Percentiles rank a stretch among this genome's conserved stretches.
phyloP scores from a whole-genome alignment of 1,140 invertebrate species.

The Nixonia krombeini region DNA sequence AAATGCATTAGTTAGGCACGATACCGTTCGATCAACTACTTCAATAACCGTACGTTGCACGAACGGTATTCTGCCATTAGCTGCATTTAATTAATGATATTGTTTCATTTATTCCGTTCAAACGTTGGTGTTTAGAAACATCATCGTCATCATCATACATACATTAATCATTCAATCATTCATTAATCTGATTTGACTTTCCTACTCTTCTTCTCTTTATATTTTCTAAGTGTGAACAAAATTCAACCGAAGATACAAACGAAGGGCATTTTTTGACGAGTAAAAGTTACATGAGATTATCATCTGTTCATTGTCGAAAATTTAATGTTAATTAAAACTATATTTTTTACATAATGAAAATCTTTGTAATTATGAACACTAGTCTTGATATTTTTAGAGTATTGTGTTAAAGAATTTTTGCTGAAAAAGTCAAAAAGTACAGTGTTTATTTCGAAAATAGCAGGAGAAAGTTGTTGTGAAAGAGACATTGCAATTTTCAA shows the following conservation, averaged over 20 bases:
- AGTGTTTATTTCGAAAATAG: no score
- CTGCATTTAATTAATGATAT: not conserved
- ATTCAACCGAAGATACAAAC: not conserved
- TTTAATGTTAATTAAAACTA: no score
- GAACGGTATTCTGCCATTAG: no score
- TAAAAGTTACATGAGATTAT: not conserved
- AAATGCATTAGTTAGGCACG: constrained; percentile 25
- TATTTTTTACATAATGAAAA: no score
- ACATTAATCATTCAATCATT: constrained; percentile 49
- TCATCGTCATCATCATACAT: constrained; percentile 54
- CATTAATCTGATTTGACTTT: not conserved
- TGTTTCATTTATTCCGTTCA: not conserved
- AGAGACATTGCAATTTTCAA: not conserved
- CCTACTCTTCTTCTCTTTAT: constrained; percentile 19
- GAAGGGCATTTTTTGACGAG: not conserved
- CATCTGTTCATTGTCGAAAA: no score
- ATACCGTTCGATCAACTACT: constrained; percentile 7
- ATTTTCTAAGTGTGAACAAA: no score
- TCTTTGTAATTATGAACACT: no score
- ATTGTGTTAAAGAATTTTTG: no score
- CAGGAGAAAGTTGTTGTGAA: not conserved
- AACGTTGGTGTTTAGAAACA: constrained; percentile 42
- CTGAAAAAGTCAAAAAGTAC: no score
- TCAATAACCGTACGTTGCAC: not conserved
- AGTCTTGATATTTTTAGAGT: no score